Base-by-base conservation (phyloP, 2,797 vertebrate species). In the Scyliorhinus canicula region DNA sequence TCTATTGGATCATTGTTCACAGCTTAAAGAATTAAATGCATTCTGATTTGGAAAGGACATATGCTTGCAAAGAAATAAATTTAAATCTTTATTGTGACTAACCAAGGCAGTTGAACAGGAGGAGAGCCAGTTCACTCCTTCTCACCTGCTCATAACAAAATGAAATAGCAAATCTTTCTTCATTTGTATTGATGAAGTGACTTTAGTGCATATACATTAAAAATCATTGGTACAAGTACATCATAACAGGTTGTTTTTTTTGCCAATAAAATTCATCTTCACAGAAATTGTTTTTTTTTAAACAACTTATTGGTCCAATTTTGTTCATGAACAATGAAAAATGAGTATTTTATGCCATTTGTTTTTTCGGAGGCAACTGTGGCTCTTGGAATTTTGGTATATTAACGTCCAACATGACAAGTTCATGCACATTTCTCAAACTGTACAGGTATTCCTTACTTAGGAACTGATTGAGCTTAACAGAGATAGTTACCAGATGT, bases 401-500 rank as follows among this genome's bases (percentile, higher is more conserved):
- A 44, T 90, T 40, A 90, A 21, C 86, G 19, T 63, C 6, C 40
- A 63, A 90, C 40, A 90, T 90, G 86, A 60, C 86, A 88, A 88
- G 16, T 91, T 91, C 88, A 91, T 19, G 35, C 88, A 91, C 40
- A 63, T 63, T 91, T 91, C n/a, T 91, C n/a, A 24, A 91, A 91
- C 57, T 63, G 16, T 63, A 91, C 57, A 24, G 88, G 88, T 44
- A 91, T 24, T 35, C n/a, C 35, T 63, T 91, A 91, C 35, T 91
- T 91, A 57, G n/a, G n/a, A 55, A 9, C n/a, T 63, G 14, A 63
- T 65, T 91, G 88, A 65, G 60, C 88, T 91, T 26, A 44, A 65
- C n/a, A 65, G 40, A 40, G 21, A 65, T 91, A 44, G n/a, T 91
- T 60, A 65, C 88, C 88, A 91, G 88, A 65, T 91, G 60, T 91